Percentiles rank a stretch among this genome's conserved stretches.
These are phyloP conservation scores for Engraulis encrasicolus DNA, from an alignment of 2,113 vertebrate species.

Conservation along the genomic window DNA sequence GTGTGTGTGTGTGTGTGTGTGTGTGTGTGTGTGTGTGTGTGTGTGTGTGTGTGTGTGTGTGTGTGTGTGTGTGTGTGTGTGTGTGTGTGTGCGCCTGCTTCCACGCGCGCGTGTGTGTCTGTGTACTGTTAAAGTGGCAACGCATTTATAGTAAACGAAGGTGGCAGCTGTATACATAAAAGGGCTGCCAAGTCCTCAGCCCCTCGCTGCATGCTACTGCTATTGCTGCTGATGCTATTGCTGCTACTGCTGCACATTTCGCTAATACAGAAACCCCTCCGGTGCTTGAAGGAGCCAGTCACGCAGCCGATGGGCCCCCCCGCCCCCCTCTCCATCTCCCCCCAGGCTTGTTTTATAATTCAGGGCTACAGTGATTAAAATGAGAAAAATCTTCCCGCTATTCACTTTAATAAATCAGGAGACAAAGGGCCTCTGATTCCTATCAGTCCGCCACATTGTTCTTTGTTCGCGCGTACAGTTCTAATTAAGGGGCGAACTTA, in stretches of 20 bases:
- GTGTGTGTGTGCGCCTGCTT: too few species aligned
- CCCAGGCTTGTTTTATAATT: constrained; percentile 67
- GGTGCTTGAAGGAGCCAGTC: constrained; percentile 63
- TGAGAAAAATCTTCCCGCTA: constrained; percentile 68
- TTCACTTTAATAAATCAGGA: constrained; percentile 67
- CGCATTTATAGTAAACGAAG: constrained; percentile 64
- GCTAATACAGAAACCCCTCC: constrained; percentile 69
- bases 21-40: too few species aligned
- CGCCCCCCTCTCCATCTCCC: too few species aligned
- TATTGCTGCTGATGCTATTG: too few species aligned
- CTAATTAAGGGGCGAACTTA: constrained; percentile 58
- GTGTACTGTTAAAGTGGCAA: constrained; percentile 62
- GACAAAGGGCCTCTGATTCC: constrained; percentile 72
- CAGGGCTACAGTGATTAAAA: constrained; percentile 73
- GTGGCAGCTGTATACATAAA: constrained; percentile 74
- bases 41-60: too few species aligned
- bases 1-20: too few species aligned
- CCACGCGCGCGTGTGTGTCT: too few species aligned
- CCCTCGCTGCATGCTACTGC: too few species aligned
- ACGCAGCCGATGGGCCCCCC: constrained; percentile 55
- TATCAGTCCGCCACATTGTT: constrained; percentile 61
- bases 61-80: too few species aligned
- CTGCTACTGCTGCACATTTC: constrained; percentile 66
- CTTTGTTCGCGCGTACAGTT: constrained; percentile 58
- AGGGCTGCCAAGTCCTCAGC: constrained; percentile 44